Base-by-base conservation (phyloP, 2,113 vertebrate genomes). In the Psephotus haematonotus region DNA sequence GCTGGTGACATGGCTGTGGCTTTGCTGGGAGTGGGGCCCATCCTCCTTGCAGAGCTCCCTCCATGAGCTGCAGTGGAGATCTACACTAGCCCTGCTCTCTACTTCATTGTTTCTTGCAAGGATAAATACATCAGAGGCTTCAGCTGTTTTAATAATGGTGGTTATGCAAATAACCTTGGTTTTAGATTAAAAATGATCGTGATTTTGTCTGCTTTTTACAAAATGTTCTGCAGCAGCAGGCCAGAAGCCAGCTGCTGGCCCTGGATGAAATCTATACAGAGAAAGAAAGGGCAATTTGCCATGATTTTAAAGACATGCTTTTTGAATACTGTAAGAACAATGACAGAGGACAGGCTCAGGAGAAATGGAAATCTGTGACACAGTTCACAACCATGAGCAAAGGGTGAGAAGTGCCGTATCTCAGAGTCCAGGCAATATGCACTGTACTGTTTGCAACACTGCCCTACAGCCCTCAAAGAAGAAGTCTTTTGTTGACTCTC, bases 21-120 rank as follows among this genome's bases (percentile, higher is more conserved):
- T 28, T n/a, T 63, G 0, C 31, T 14, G 52, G 28, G 13, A 20
- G 17, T 0, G 0, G 39, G 28, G 50, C 63, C 46, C 28, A 4
- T 50, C 52, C 70, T 41, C 0, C 23, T 1, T 7, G 15, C 8
- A 16, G 53, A 35, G 39, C 39, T 39, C 39, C 14, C 27, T 50
- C 11, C 3, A 0, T 6, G 67, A 90, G 63, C 33, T 50, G 33
- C 3, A 9, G 5, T 9, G 65, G 44, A 59, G 77, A 37, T 31
- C 31, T 17, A 7, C 10, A 0, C 82, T 18, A 20, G 39, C 28
- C 46, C 50, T 2, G 0, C 17, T 35, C 80, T 19, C 69, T 31
- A 11, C 74, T 43, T 33, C 69, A 6, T 14, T 6, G 2, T 83
- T 86, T 57, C 76, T 37, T 22, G 33, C 22, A 37, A 50, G 39